Evolutionary conservation across 2,888 invertebrate species (phyloP).

Genomic region (Pseudococcus longispinus): DNA sequence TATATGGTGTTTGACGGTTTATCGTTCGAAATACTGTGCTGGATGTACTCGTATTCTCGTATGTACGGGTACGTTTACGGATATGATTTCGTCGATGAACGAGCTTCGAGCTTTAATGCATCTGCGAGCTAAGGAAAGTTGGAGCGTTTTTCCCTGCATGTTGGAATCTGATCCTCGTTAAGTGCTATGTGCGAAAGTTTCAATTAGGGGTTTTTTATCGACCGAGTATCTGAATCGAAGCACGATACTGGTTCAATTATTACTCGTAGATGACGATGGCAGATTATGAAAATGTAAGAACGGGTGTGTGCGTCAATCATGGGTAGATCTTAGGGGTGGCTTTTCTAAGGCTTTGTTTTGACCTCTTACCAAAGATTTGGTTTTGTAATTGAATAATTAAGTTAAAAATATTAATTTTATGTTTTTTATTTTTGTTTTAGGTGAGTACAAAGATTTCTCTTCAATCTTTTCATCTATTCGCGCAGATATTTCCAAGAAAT

Average conservation of each 20-base stretch:
- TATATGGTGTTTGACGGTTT: constrained; percentile 33
- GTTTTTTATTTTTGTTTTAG: neutral
- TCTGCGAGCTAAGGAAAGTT: neutral
- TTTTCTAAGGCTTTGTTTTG: neutral
- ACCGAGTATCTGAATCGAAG: neutral
- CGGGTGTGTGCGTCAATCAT: neutral
- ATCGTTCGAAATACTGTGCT: neutral
- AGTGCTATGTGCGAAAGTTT: constrained; percentile 23
- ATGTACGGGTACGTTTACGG: neutral
- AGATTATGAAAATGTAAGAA: neutral
- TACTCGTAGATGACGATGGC: neutral
- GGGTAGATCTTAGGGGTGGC: neutral
- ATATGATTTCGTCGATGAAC: constrained; percentile 13
- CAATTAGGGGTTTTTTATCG: constrained; percentile 5
- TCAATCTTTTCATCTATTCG: no score
- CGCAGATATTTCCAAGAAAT: neutral
- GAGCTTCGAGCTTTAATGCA: constrained; percentile 2
- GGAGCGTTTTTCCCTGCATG: neutral
- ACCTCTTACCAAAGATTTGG: neutral
- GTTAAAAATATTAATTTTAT: neutral
- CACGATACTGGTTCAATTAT: neutral
- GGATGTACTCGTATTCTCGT: neutral
- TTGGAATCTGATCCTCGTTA: neutral
- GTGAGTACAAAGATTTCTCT: neutral
- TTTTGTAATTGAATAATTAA: neutral